Percentiles rank a stretch among this genome's conserved stretches.
Evolutionary conservation across 2,113 vertebrate genomes (phyloP).

Genomic region (Callocephalon fimbriatum): DNA sequence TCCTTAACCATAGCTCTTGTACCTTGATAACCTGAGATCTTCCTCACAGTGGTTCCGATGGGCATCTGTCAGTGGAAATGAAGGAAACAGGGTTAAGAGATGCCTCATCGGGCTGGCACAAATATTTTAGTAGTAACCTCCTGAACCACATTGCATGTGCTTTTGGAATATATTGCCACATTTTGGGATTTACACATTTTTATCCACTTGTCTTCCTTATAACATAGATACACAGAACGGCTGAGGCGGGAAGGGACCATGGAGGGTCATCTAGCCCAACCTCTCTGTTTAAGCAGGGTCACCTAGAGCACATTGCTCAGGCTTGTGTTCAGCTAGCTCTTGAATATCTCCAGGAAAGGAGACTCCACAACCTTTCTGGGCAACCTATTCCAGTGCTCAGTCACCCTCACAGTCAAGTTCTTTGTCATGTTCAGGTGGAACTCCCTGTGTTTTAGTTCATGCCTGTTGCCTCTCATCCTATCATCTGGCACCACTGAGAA

Average conservation of each 20-base stretch:
- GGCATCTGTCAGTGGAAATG: background rate
- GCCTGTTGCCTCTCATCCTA: background rate
- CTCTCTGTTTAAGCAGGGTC: background rate
- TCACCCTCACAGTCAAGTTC: background rate
- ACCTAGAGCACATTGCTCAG: background rate
- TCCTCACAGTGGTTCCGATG: background rate
- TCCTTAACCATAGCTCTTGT: background rate
- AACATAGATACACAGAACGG: background rate
- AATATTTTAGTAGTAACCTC: background rate
- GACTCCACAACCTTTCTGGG: background rate
- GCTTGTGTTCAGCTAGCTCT: background rate
- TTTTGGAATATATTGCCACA: background rate
- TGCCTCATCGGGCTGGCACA: background rate
- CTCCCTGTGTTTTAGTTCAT: background rate
- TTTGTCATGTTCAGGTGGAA: background rate
- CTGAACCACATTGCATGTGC: too few species aligned
- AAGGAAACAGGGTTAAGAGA: background rate
- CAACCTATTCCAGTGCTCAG: background rate
- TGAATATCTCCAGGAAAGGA: background rate
- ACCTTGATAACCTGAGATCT: background rate
- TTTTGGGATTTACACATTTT: background rate
- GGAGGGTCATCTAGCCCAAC: background rate
- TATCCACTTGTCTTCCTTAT: background rate
- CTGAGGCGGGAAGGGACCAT: background rate
- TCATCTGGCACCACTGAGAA: background rate